Percentiles rank a stretch among this genome's conserved stretches.
Evolutionary conservation across 2,797 vertebrate species (phyloP).

Genomic region (Alexandromys oeconomus): DNA sequence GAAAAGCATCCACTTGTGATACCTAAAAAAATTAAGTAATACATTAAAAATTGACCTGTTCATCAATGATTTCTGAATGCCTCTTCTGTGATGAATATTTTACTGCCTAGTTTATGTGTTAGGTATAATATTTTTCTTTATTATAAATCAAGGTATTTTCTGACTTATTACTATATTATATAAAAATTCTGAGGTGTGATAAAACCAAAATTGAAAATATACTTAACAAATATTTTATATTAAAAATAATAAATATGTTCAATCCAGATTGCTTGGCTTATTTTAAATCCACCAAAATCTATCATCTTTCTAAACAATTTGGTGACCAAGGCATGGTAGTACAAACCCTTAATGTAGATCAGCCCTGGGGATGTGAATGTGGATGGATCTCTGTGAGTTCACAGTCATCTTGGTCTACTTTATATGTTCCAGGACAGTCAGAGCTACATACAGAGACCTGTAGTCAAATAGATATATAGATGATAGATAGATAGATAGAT

Average conservation of each 20-base stretch:
- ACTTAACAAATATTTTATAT: slow-evolving; percentile 44
- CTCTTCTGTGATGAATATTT: slow-evolving; percentile 25
- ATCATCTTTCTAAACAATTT: slow-evolving; percentile 1
- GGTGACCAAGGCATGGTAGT: not conserved
- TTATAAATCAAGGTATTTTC: slow-evolving; percentile 59
- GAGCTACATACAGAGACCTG: not conserved
- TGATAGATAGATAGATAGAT: too few relatives aligned
- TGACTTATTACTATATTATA: slow-evolving; percentile 17
- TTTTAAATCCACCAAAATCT: not conserved
- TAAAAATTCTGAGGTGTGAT: slow-evolving; percentile 45
- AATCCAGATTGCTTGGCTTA: not conserved
- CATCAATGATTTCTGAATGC: slow-evolving; percentile 45
- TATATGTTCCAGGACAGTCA: not conserved
- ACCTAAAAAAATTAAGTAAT: slow-evolving; percentile 50
- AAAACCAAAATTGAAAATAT: slow-evolving; percentile 44
- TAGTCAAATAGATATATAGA: not conserved
- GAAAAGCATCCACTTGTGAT: slow-evolving; percentile 28
- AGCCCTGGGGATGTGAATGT: not conserved
- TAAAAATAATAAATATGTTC: slow-evolving; percentile 55
- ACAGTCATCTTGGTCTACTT: not conserved
- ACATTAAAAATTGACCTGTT: slow-evolving; percentile 36
- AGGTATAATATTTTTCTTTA: slow-evolving; percentile 40
- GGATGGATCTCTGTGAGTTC: not conserved
- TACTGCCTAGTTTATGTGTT: slow-evolving; percentile 20
- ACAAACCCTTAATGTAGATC: not conserved